These are phyloP conservation scores for Asarcornis scutulata DNA, from an alignment of 2,113 vertebrate species.

Conservation along the genomic window DNA sequence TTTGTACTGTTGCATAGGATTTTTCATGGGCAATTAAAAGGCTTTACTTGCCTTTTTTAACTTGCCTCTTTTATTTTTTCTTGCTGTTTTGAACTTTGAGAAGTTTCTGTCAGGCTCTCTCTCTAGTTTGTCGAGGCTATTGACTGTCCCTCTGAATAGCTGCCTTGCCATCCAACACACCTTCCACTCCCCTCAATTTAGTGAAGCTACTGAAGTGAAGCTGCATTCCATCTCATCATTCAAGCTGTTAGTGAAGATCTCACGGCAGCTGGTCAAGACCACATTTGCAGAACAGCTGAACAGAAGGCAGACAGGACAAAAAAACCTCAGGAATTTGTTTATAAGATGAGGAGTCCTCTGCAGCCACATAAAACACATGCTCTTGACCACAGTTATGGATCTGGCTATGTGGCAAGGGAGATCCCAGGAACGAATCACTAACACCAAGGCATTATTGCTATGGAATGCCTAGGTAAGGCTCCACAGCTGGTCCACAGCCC, in stretches of 20 bases:
- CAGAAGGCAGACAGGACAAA: not conserved
- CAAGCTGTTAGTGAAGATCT: not conserved
- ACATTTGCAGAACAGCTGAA: not conserved
- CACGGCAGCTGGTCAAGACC: not conserved
- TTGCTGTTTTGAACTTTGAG: not conserved
- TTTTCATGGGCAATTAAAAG: not conserved
- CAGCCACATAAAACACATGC: not conserved
- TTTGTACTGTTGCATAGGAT: not conserved
- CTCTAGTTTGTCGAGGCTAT: not conserved
- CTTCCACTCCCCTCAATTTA: not conserved
- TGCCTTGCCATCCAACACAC: not conserved
- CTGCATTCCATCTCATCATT: not conserved
- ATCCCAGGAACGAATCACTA: not conserved
- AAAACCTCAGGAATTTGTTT: not conserved
- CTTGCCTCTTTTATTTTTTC: not conserved
- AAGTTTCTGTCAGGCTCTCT: not conserved
- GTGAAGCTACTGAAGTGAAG: not conserved
- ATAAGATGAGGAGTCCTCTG: not conserved
- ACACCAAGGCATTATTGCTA: not conserved
- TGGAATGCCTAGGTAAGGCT: not conserved
- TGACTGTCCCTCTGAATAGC: not conserved
- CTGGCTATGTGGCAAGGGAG: not conserved
- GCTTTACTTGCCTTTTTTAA: not conserved
- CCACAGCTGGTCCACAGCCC: not conserved
- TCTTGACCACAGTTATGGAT: not conserved